Evolutionary conservation across 2,888 invertebrate genomes (phyloP).

Genomic region (Coenonympha arcania): DNA sequence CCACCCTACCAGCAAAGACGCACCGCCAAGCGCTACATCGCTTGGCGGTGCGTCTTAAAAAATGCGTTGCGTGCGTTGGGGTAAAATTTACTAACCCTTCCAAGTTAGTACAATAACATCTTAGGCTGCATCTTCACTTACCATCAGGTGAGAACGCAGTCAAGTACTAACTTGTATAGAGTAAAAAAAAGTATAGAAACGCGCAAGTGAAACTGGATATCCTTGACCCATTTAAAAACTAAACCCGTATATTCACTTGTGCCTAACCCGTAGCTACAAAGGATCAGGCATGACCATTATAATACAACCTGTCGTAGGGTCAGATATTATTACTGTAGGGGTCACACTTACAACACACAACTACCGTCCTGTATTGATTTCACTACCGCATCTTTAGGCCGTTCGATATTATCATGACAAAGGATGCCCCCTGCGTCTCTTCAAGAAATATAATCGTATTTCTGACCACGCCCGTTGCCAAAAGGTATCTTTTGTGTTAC

Average conservation of each 20-base stretch:
- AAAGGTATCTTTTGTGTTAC: conserved; percentile 36
- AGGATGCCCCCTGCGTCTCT: conserved; percentile 45
- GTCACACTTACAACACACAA: conserved; percentile 30
- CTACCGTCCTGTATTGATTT: conserved; percentile 43
- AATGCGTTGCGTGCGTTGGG: no score
- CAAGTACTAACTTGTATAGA: no score
- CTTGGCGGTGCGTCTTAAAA: no score
- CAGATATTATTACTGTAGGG: conserved; percentile 47
- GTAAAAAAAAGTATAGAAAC: no score
- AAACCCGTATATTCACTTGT: conserved; percentile 25
- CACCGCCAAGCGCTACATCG: no score
- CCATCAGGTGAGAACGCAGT: no score
- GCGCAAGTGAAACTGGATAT: conserved; percentile 22
- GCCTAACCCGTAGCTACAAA: conserved; percentile 24
- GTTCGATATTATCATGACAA: conserved; percentile 53
- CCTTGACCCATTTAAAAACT: conserved; percentile 26
- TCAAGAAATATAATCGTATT: conserved; percentile 43
- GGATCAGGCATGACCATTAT: conserved; percentile 38
- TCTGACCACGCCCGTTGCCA: conserved; percentile 41
- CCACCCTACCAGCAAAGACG: no score
- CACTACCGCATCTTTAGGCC: conserved; percentile 43
- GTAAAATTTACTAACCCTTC: no score
- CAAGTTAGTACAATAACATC: no score
- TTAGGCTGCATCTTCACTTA: no score
- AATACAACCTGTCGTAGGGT: conserved; percentile 58